phyloP scores from a whole-genome alignment of 1,140 invertebrate species.

The Rhopalosiphum padi region DNA sequence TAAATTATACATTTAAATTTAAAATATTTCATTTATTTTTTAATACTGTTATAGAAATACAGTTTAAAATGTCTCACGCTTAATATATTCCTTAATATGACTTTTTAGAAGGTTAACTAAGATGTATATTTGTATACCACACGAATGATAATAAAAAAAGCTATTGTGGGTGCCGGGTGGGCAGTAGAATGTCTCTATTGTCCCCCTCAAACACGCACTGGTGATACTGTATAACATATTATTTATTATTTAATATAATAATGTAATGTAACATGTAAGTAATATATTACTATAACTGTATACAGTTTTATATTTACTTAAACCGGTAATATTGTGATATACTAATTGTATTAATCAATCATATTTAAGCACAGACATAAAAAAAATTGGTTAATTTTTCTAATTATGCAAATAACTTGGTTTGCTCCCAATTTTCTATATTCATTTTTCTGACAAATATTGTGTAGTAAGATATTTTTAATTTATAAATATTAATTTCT shows the following conservation, averaged over 20 bases:
- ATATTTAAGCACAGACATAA: not conserved
- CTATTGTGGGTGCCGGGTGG: not conserved
- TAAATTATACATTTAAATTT: not conserved
- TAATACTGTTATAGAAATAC: not conserved
- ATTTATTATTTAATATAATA: not conserved
- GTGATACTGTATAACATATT: not conserved
- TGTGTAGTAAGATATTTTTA: not conserved
- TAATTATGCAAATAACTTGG: no score
- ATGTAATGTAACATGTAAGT: not conserved
- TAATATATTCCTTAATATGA: not conserved
- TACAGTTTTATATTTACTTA: not conserved
- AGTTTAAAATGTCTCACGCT: not conserved
- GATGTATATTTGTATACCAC: not conserved
- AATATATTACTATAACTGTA: no score
- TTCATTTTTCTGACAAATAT: not conserved
- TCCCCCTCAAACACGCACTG: not conserved
- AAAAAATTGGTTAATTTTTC: no score
- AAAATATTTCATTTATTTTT: not conserved
- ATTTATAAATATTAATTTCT: not conserved
- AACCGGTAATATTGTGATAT: not conserved
- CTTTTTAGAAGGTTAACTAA: not conserved
- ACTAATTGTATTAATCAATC: not conserved
- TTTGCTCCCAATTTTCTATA: no score
- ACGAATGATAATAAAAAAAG: not conserved
- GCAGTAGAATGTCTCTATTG: not conserved